Evolutionary conservation across 2,888 invertebrate species (phyloP), one percentile per base, ranked within the genome.

Genomic region (Lochmaea capreae): DNA sequence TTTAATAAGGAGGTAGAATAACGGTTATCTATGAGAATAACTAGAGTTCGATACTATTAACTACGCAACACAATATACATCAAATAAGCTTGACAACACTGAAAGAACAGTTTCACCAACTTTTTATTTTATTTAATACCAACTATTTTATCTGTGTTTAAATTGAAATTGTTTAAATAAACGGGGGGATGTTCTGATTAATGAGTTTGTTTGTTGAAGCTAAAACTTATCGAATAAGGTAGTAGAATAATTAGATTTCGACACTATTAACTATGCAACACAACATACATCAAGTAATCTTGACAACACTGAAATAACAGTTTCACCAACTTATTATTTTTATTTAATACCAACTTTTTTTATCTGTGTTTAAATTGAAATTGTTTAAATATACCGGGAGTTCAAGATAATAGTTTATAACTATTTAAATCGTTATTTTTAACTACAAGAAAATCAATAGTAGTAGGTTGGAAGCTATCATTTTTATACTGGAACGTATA

Each of bases 301-400:
- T 42, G 62, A 26, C 62, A 63, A 43, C 62, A 63, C 62, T 63
- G 62, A 16, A 42, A 57, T 10, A 43, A 1, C 62, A 63, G 43
- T n/a, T 42, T 42, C 1, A 63, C 62, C 62, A 63, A 18, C 62
- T 1, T 14, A 14, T 26, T 59, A 3, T n/a, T 16, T 26, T 33
- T 59, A n/a, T 8, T 12, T 59, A 33, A 14, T 33, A 33, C 59
- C 33, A 59, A 59, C 59, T 14, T 59, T 59, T 54, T 59, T 33
- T 26, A 59, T 14, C 3, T 16, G 10, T 18, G 18, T 59, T 59
- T 59, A 14, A 59, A 33, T 26, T 59, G 12, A 26, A 10, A 16
- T 54, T 16, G 10, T 54, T 54, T 18, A 9, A 54, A 3, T 18
- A 54, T 54, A 54, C 18, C 10, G 18, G 18, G 18, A 16, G 16